These are phyloP conservation scores for Phalanger gymnotis DNA, from an alignment of 2,797 vertebrate genomes.

Conservation along the genomic window DNA sequence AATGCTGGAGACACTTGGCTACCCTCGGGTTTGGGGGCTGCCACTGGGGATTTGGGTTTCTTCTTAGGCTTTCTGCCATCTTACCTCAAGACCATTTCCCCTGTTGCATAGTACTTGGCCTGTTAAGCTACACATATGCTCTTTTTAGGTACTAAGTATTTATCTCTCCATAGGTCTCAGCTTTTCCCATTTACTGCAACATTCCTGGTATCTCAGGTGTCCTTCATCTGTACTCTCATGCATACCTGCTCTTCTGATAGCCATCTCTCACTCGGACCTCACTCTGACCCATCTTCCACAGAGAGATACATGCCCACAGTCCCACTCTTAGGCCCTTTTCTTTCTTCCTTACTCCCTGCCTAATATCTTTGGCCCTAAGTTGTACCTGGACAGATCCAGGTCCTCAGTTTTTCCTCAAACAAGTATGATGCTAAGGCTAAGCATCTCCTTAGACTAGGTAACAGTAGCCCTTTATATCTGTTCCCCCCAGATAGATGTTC, in stretches of 20 bases:
- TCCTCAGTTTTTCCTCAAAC: background rate
- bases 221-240: background rate
- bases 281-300: background rate
- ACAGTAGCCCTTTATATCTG: constrained; percentile 42
- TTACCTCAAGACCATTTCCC: background rate
- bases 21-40: background rate
- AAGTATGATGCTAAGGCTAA: background rate
- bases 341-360: background rate
- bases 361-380: constrained; percentile 5
- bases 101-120: background rate
- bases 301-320: too few relatives aligned
- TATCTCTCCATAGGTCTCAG: background rate
- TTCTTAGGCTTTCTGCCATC: background rate
- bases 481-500: constrained; percentile 81
- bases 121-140: background rate
- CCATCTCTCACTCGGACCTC: background rate
- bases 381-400: background rate
- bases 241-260: constrained; percentile 1
- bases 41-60: constrained; percentile 1
- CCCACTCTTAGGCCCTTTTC: background rate
- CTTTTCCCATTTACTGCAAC: background rate
- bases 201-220: background rate
- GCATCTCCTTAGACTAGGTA: background rate
- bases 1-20: background rate
- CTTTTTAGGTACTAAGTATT: background rate